Percentiles rank a stretch among this genome's conserved stretches.
Evolutionary conservation across 2,797 vertebrate species (phyloP).

Genomic region (Discoglossus pictus): DNA sequence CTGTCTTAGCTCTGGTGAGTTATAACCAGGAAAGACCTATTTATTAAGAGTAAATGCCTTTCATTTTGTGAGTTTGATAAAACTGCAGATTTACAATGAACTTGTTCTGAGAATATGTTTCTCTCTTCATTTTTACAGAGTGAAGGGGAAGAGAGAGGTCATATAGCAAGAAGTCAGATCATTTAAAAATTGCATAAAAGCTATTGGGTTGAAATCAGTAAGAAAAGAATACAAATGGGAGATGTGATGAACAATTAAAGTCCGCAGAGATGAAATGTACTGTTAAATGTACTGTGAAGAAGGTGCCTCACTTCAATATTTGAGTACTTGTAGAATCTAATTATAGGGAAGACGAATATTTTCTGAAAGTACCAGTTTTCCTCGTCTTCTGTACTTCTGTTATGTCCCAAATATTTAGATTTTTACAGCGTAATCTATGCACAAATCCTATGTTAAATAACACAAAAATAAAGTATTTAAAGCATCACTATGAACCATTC

Average conservation of each 20-base stretch:
- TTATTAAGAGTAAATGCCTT: slow-evolving; percentile 29
- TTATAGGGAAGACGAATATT: too few relatives aligned
- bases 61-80: slow-evolving; percentile 25
- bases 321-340: neutral
- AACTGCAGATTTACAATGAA: slow-evolving; percentile 23
- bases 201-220: slow-evolving; percentile 9
- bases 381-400: too few relatives aligned
- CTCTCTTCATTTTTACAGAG: slow-evolving; percentile 20
- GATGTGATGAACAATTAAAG: slow-evolving; percentile 30
- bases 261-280: slow-evolving; percentile 18
- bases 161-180: slow-evolving; percentile 11
- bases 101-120: slow-evolving; percentile 2
- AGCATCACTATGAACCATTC: too few relatives aligned
- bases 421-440: too few relatives aligned
- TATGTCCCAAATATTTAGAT: too few relatives aligned
- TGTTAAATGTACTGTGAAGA: slow-evolving; percentile 20
- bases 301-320: neutral
- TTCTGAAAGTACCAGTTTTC: too few relatives aligned
- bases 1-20: slow-evolving; percentile 5
- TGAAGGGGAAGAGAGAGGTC: slow-evolving; percentile 19
- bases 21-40: slow-evolving; percentile 10
- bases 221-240: slow-evolving; percentile 23
- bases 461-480: too few relatives aligned
- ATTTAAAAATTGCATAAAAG: slow-evolving; percentile 13
- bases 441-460: too few relatives aligned